Base-by-base conservation (phyloP, 2,113 vertebrate genomes). In the Xiphophorus hellerii region DNA sequence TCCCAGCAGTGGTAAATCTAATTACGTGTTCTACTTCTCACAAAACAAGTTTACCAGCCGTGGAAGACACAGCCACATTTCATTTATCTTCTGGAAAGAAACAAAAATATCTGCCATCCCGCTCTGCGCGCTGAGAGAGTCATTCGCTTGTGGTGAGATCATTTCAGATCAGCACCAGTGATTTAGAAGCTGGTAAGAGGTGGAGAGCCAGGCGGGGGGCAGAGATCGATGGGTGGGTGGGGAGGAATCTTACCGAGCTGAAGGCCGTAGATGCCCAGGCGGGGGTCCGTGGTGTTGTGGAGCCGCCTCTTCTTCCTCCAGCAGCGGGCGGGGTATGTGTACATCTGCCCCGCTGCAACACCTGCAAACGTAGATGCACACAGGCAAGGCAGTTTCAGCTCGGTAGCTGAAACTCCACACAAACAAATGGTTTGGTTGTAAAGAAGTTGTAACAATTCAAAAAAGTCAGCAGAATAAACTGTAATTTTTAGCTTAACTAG, bases 271-370 rank as follows among this genome's bases (percentile, higher is more conserved):
- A 98, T 94, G 73, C 97, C 95, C 84, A 98, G 93, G 68, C 96
- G 96, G 29, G 96, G 95, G 77, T 98, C 97, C 74, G 96, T 95
- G 64, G 96, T 90, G 2, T 96, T 95, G 86, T 97, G 96, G 78
- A 98, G 95, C 86, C 96, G 94, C 87, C 97, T 96, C 92, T 98
- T 98, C 93, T 98, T 98, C 61, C 97, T 96, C 97, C 97, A 98
- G 92, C 97, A 98, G 79, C 97, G 97, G 76, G 97, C 97, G n/a
- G 97, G 97, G 84, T 98, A 98, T 0, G 97, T 98, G 87, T 98
- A 98, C 83, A 98, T 95, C 93, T 98, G 97, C 73, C 97, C 97
- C 0, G 97, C 95, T 69, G 96, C 95, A 51, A 97, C 92, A 37
- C 97, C 97, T 98, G 89, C 3, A 67, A 5, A 71, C 9, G 25